Percentiles rank a stretch among this genome's conserved stretches.
Conservation (phyloP, 2,888 invertebrate genomes). For the Caenorhabditis sinica region DNA sequence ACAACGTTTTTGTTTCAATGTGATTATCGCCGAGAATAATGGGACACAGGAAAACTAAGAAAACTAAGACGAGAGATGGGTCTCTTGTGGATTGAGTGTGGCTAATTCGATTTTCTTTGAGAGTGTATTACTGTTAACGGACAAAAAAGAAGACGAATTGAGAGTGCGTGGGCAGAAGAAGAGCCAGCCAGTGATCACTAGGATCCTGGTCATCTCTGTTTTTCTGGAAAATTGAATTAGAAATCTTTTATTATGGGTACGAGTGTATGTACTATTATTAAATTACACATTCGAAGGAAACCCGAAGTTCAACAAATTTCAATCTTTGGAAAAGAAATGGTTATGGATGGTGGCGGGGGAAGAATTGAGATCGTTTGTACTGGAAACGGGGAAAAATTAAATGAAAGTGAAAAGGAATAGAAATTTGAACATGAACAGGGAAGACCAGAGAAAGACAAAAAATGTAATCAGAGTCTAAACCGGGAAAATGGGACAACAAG, state of each 20-base stretch:
- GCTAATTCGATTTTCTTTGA: conserved; percentile 33
- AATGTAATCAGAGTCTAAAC: conserved; percentile 19
- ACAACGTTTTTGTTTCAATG: conserved; percentile 44
- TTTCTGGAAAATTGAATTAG: conserved; percentile 2
- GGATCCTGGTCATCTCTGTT: not conserved
- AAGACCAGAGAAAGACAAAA: conserved; percentile 19
- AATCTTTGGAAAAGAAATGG: conserved; percentile 15
- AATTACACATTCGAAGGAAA: not conserved
- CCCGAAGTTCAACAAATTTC: not conserved
- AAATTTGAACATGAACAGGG: conserved; percentile 22
- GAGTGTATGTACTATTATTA: not conserved
- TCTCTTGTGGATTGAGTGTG: conserved; percentile 21
- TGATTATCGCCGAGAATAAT: conserved; percentile 57
- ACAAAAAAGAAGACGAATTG: not conserved
- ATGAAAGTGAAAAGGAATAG: not conserved
- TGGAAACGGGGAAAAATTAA: not conserved
- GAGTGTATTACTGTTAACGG: not conserved
- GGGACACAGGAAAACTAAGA: conserved; percentile 21
- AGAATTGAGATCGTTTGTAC: conserved; percentile 31
- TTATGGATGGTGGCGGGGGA: not conserved
- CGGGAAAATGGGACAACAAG: conserved; percentile 7
- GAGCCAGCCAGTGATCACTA: conserved; percentile 6
- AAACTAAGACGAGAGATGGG: not conserved
- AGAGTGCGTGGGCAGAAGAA: conserved; percentile 4
- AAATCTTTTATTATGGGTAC: conserved; percentile 23